These are phyloP conservation scores for Diadumene lineata DNA, from an alignment of 92 coral and sea anemone genomes.

Conservation along the genomic window DNA sequence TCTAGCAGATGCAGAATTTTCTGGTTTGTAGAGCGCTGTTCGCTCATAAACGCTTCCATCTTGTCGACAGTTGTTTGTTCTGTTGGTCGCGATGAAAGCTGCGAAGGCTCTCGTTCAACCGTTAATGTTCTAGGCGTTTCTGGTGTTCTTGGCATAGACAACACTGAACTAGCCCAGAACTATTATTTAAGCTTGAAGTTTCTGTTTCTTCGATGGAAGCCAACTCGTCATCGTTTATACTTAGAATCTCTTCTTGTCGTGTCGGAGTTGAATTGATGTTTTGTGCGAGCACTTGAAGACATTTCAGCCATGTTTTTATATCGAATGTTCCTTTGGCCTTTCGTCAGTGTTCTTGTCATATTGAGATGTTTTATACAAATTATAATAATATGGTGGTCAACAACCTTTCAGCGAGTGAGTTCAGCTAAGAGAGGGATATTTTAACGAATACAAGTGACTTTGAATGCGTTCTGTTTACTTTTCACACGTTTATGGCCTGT, in stretches of 20 bases:
- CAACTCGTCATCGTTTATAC: background rate
- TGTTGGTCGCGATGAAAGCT: no score
- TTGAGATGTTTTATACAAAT: background rate
- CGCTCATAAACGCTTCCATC: slow-evolving; percentile 3
- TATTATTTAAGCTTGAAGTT: background rate
- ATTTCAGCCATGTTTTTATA: no score
- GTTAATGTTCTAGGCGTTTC: background rate
- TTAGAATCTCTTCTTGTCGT: background rate
- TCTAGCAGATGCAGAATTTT: background rate
- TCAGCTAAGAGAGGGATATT: background rate
- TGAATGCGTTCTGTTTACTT: background rate
- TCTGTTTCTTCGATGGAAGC: background rate
- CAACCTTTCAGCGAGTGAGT: background rate
- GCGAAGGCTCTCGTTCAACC: background rate
- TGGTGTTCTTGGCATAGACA: background rate
- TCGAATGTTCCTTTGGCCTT: background rate
- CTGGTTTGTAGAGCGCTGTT: background rate
- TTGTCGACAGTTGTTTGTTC: no score
- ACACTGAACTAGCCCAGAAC: background rate
- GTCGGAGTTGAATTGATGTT: background rate
- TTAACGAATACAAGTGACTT: background rate
- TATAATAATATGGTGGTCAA: background rate
- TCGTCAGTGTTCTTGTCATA: background rate
- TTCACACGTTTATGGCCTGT: background rate
- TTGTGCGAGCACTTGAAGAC: background rate